Evolutionary conservation across 2,888 invertebrate species (phyloP).

Genomic region (Anagyrus pseudococci): DNA sequence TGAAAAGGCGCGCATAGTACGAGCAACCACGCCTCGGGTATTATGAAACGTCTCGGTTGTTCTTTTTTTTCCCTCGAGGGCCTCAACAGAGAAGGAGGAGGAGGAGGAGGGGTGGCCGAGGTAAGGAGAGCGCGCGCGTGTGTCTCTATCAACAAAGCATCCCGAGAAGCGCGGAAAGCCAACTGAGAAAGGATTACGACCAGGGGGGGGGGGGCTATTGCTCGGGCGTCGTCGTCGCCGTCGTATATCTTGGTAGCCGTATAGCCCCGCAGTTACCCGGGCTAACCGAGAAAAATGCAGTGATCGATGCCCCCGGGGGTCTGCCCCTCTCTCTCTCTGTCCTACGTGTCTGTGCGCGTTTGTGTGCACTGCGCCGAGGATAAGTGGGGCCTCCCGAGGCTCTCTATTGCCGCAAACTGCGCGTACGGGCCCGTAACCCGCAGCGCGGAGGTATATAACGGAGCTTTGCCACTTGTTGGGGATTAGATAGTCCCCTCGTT

Average conservation of each 20-base stretch:
- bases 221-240: not conserved
- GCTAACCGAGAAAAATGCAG: slow-evolving; percentile 23
- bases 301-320: slow-evolving; percentile 30
- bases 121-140: too few species aligned
- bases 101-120: too few species aligned
- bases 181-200: slow-evolving; percentile 17
- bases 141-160: not conserved
- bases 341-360: too few species aligned
- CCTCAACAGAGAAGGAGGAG: too few species aligned
- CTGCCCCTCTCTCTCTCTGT: not conserved
- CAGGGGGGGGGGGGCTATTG: too few species aligned
- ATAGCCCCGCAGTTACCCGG: slow-evolving; percentile 20
- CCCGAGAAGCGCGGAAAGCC: not conserved
- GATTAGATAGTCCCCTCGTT: slow-evolving; percentile 29
- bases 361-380: not conserved
- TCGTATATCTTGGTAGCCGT: slow-evolving; percentile 5
- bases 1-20: not conserved
- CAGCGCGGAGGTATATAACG: slow-evolving; percentile 27
- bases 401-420: not conserved
- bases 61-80: too few species aligned
- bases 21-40: not conserved
- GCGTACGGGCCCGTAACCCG: not conserved
- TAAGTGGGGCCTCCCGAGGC: slow-evolving; percentile 20
- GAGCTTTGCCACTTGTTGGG: slow-evolving; percentile 2
- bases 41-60: not conserved